phyloP scores from a whole-genome alignment of 23 tunicate genomes.

The Diplosoma virens region DNA sequence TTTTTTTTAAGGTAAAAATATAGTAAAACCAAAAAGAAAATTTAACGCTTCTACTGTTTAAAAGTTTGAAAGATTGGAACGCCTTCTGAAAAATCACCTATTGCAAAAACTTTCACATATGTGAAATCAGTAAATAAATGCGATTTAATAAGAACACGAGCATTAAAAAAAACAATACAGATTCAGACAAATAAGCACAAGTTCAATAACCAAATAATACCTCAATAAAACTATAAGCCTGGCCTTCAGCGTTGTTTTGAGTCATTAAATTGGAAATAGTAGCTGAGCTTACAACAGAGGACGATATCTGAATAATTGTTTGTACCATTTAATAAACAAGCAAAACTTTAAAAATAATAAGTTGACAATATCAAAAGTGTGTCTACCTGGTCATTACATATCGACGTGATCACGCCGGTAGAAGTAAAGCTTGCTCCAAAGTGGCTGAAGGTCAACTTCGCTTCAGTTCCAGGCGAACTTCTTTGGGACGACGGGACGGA shows the following conservation, averaged over 20 bases:
- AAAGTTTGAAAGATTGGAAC: too few species aligned
- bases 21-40: too few species aligned
- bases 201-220: too few species aligned
- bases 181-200: too few species aligned
- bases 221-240: too few species aligned
- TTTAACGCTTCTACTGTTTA: too few species aligned
- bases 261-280: constrained; percentile 1
- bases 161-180: too few species aligned
- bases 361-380: not conserved
- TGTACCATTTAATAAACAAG: not conserved
- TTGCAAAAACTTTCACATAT: too few species aligned
- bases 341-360: not conserved
- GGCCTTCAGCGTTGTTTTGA: not conserved
- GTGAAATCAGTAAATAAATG: too few species aligned
- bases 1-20: too few species aligned
- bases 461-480: constrained; percentile 76
- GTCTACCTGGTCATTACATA: constrained; percentile 56
- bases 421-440: constrained; percentile 61
- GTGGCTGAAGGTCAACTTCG: constrained; percentile 75
- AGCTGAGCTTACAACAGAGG: constrained; percentile 2
- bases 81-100: too few species aligned
- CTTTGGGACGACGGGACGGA: constrained; percentile 92
- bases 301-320: not conserved
- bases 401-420: constrained; percentile 69
- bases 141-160: too few species aligned